Percentiles rank a stretch among this genome's conserved stretches.
These are phyloP conservation scores for Pungitius pungitius DNA, from an alignment of 2,113 vertebrate genomes.

Conservation along the genomic window DNA sequence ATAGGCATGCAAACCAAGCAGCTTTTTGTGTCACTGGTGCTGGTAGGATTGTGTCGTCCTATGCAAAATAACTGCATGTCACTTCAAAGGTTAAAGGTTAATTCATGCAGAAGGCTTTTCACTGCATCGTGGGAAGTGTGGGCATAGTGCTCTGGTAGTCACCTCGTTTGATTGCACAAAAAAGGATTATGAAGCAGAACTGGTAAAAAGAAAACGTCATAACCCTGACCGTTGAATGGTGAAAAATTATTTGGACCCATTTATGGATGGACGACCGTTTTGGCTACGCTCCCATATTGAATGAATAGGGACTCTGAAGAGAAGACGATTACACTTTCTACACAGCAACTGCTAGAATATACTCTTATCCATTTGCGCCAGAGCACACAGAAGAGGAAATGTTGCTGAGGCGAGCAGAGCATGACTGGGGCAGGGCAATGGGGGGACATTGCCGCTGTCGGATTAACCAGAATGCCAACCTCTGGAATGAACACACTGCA, in stretches of 20 bases:
- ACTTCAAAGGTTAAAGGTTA: too few relatives aligned
- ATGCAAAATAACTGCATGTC: too few relatives aligned
- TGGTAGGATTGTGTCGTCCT: too few relatives aligned
- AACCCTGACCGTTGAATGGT: neutral
- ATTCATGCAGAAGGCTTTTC: too few relatives aligned
- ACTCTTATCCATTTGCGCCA: neutral
- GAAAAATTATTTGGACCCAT: neutral
- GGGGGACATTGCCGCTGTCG: neutral
- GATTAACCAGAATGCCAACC: neutral
- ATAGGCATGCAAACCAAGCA: neutral
- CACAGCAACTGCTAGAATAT: neutral
- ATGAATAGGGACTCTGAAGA: neutral
- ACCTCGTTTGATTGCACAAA: neutral
- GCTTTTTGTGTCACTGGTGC: neutral
- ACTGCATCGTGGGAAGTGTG: too few relatives aligned
- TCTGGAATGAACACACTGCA: neutral
- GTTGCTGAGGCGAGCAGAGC: neutral
- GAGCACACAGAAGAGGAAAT: neutral
- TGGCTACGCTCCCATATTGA: neutral
- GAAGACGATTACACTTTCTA: neutral
- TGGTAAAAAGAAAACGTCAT: neutral
- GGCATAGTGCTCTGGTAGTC: too few relatives aligned
- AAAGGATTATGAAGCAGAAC: neutral
- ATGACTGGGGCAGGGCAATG: neutral
- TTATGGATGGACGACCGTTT: neutral